These are phyloP conservation scores for Camponotus fellah DNA, from an alignment of 2,888 invertebrate genomes.

Conservation along the genomic window DNA sequence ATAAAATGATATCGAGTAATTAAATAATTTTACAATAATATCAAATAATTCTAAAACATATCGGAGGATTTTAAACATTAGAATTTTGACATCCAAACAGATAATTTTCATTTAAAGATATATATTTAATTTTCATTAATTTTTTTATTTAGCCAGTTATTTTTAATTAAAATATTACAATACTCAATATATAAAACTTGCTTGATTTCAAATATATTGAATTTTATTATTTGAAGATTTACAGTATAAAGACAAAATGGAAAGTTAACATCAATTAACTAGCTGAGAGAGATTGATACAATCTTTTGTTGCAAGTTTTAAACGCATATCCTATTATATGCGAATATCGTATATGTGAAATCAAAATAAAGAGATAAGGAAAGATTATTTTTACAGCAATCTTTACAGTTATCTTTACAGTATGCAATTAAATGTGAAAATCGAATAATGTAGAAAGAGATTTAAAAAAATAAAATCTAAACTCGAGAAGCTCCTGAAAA, in stretches of 20 bases:
- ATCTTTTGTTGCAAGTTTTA: background rate
- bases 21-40: too few relatives aligned
- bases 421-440: constrained; percentile 20
- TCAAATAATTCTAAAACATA: too few relatives aligned
- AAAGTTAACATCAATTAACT: constrained; percentile 8
- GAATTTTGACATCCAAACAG: constrained; percentile 14
- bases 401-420: too few relatives aligned
- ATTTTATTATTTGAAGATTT: background rate
- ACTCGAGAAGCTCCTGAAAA: constrained; percentile 63
- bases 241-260: background rate
- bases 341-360: background rate
- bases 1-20: constrained; percentile 18
- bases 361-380: background rate
- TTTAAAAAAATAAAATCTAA: constrained; percentile 40
- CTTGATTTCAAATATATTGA: background rate
- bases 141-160: background rate
- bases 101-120: constrained; percentile 34
- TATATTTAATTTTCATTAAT: constrained; percentile 19
- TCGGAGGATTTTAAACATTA: constrained; percentile 24
- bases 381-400: background rate
- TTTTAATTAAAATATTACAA: constrained; percentile 11
- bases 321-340: background rate
- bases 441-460: constrained; percentile 21
- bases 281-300: background rate
- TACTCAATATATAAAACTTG: background rate